Conservation (phyloP, 2,888 invertebrate species). For the Ryuthela nishihirai region DNA sequence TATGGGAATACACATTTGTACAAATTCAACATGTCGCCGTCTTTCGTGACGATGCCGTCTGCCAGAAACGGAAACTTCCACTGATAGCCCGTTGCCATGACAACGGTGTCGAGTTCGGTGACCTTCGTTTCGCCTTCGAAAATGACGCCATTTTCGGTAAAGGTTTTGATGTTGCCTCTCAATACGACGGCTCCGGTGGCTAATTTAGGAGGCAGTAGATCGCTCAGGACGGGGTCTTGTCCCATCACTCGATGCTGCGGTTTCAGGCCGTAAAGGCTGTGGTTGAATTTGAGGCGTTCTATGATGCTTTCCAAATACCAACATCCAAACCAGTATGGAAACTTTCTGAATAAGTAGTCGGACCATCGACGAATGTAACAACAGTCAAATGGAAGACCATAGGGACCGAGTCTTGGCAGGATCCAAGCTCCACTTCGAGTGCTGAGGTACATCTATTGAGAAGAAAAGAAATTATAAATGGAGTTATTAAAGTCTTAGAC, state of each 20-base stretch:
- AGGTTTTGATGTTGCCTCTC: slow-evolving; percentile 46
- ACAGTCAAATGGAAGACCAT: slow-evolving; percentile 50
- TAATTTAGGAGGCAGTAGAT: slow-evolving; percentile 53
- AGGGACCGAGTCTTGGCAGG: slow-evolving; percentile 51
- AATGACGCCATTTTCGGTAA: slow-evolving; percentile 32
- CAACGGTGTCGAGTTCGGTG: slow-evolving; percentile 45
- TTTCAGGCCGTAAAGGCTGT: slow-evolving; percentile 50
- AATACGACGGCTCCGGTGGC: slow-evolving; percentile 49
- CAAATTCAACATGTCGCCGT: slow-evolving; percentile 45
- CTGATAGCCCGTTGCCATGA: slow-evolving; percentile 51
- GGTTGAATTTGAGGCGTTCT: slow-evolving; percentile 44
- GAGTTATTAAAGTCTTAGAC: too few species aligned
- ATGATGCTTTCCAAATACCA: slow-evolving; percentile 23
- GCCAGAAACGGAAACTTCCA: slow-evolving; percentile 49
- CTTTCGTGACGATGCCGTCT: slow-evolving; percentile 23
- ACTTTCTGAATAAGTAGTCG: slow-evolving; percentile 6
- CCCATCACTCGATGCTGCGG: slow-evolving; percentile 48
- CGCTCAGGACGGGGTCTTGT: slow-evolving; percentile 49
- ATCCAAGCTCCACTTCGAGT: slow-evolving; percentile 55
- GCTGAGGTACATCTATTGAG: slow-evolving; percentile 52
- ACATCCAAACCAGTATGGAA: slow-evolving; percentile 17
- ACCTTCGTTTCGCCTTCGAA: slow-evolving; percentile 30
- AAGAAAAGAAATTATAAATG: slow-evolving; percentile 1
- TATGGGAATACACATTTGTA: slow-evolving; percentile 53
- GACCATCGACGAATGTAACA: slow-evolving; percentile 32